Base-by-base conservation (phyloP, 2,113 vertebrate genomes). In the Silurus glanis region DNA sequence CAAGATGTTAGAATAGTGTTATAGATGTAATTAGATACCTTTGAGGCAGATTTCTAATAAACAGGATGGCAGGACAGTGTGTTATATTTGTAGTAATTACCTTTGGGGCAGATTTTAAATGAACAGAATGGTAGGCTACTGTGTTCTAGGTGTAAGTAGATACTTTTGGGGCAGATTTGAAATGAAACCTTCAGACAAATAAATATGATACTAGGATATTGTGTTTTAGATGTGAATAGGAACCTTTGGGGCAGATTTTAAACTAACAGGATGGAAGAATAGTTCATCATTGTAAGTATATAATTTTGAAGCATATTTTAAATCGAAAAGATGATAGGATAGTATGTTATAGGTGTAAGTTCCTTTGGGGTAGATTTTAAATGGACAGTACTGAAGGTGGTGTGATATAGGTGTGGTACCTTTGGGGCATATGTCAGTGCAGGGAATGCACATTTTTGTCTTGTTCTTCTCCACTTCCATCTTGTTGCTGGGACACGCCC, bases 381-480 rank as follows among this genome's bases (percentile, higher is more conserved):
- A 16, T 67, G 7, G 19, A 56, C 6, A 4, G 14, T 37, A 8
- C 17, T 56, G 53, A 14, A 6, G 4, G 51, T 21, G 0, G 14
- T 16, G 17, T 58, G 67, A 28, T 66, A 10, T n/a, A n/a, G 66
- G 37, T 78, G 85, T n/a, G 47, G 10, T 66, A 99, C 98, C 98
- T 98, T 99, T 99, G 13, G 98, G 98, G 69, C 98, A 99, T 91
- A 99, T 99, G 85, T 99, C 98, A 37, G 97, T 98, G 89, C 98
- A 99, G 85, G 98, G 97, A 83, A 99, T 99, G 90, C 98, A 99
- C 95, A 97, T 97, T 92, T 99, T 99, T 88, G 98, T 96, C 6
- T 96, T 97, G 87, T 98, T 98, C 93, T 99, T 97, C 92, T 99
- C 98, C 85, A 99, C 95, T 89, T 99, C 98, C 97, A 99, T 99